Evolutionary conservation across 1,140 invertebrate genomes (phyloP), one percentile per base, ranked within the genome.

Genomic region (Lepidotrigona ventralis): DNA sequence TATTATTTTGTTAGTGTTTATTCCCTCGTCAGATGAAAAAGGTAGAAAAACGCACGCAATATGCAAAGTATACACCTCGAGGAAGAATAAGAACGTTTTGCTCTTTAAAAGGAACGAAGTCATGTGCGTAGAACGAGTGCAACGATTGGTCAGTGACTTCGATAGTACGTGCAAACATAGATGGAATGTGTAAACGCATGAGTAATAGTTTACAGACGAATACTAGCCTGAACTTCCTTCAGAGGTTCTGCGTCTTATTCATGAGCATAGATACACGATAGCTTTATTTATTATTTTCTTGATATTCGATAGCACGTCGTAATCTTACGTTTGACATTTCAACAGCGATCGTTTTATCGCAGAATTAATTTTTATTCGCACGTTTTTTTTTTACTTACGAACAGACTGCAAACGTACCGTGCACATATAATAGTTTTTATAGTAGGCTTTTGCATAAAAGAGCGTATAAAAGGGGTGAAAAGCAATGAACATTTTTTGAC

Each of bases 121-220:
- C 8, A 5, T 5, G 1, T 14, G 11, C 12, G n/a, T 14, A 60
- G 58, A 23, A 70, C 46, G 5, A 51, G n/a, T 2, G 1, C 21
- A 39, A 33, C 4, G 53, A 23, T 58, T 74, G 21, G 29, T 6
- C 19, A 58, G 23, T 19, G 26, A 74, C 72, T 26, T 54, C 21
- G 6, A 19, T n/a, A 39, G 26, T 56, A 56, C 51, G 53, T 51
- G 5, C 69, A 17, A 33, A 29, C 26, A 12, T 14, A 23, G 51
- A 26, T 58, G 72, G 72, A 74, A 74, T 58, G 72, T 23, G 72
- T 74, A 74, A 74, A 74, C 72, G 29, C 54, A 2, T 58, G 72
- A 74, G 72, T n/a, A 33, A 74, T 15, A 29, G 54, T 33, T 74
- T 71, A 51, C 70, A 23, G 14, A 9, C n/a, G 17, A 56, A 33